Evolutionary conservation across 2,113 vertebrate species (phyloP), one percentile per base, ranked within the genome.

Genomic region (Lamprotornis superbus): DNA sequence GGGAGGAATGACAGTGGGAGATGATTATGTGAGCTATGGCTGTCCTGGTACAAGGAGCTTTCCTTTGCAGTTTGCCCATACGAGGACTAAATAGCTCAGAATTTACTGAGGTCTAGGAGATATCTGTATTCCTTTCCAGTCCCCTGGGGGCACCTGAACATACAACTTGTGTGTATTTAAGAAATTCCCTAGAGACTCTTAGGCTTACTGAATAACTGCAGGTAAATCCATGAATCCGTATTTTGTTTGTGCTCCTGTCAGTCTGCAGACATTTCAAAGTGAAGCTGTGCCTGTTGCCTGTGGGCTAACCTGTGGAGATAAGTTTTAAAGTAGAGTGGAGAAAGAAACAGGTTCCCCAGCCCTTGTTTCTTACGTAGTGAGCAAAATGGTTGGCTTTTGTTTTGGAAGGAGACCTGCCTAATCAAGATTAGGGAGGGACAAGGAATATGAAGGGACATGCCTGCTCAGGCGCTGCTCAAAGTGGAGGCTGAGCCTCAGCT

Each of bases 261-360:
- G 33, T 30, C 12, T 87, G 56, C 18, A 25, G 1, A 17, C 0
- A 0, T 49, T 89, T 71, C 31, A 31, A 87, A 65, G 37, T 30
- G 28, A 89, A 81, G 35, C 1, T 12, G 35, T 44, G 60, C 13
- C n/a, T 71, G n/a, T 31, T 91, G 70, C 39, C 68, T 4, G 1
- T 8, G 53, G 56, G 24, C 25, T 89, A 63, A 16, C 39, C 37
- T 24, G 67, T 63, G 59, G 89, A 81, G 12, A 7, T 5, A 39
- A 55, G 21, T 52, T 80, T 88, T 50, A 50, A 65, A 63, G 65
- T 37, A 60, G 24, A 53, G 14, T 7, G 4, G 30, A 57, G 52
- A 28, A 67, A 89, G 18, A 86, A 89, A 68, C 12, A 56, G 39
- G 40, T 11, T 91, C 28, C 77, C 24, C 37, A 37, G 25, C 42